These are phyloP conservation scores for Myrmophylax atrothorax DNA, from an alignment of 2,113 vertebrate genomes.

Conservation along the genomic window DNA sequence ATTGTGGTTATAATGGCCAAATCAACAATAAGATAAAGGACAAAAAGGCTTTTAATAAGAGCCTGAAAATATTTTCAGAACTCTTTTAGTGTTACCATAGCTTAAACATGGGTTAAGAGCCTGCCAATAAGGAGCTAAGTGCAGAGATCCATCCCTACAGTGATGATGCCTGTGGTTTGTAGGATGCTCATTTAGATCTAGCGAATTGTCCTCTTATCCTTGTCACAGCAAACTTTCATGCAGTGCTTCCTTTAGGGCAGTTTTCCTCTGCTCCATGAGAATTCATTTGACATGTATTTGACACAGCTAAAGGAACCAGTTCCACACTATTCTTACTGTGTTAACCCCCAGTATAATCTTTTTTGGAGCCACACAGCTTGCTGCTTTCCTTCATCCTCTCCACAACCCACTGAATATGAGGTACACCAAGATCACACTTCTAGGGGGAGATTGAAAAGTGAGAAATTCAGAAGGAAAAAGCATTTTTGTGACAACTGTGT, in stretches of 20 bases:
- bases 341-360: neutral
- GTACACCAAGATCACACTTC: neutral
- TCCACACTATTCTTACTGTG: neutral
- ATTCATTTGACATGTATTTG: neutral
- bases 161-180: neutral
- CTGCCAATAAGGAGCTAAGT: neutral
- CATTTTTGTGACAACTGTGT: neutral
- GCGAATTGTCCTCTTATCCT: neutral
- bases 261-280: neutral
- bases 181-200: neutral
- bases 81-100: neutral
- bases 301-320: neutral
- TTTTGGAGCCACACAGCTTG: neutral
- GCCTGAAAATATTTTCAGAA: neutral
- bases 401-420: neutral
- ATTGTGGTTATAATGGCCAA: neutral
- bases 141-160: neutral
- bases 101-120: neutral
- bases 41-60: neutral
- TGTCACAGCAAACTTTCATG: neutral
- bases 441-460: neutral
- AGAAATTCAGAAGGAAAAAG: neutral
- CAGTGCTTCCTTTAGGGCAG: neutral
- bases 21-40: neutral
- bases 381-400: neutral